These are phyloP conservation scores for Rhabdophis nuchalis DNA, from an alignment of 2,797 vertebrate species.

Conservation along the genomic window DNA sequence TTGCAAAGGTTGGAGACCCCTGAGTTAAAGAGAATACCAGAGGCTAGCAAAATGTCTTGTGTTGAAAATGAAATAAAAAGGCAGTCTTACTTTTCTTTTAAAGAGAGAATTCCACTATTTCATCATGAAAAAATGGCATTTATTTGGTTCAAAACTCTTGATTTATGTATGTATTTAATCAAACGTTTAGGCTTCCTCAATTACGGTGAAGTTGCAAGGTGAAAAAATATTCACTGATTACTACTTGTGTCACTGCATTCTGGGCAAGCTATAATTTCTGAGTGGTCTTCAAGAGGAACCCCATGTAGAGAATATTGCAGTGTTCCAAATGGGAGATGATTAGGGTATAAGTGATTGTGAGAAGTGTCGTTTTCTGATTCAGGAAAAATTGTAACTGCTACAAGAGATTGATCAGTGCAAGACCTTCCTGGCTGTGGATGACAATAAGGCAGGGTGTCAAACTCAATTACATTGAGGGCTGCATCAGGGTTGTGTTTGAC, in stretches of 20 bases:
- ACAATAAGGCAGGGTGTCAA: not conserved
- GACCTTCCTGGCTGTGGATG: not conserved
- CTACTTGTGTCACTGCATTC: not conserved
- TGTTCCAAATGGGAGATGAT: not conserved
- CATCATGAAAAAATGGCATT: not conserved
- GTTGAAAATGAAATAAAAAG: conserved; percentile 37
- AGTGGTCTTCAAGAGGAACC: not conserved
- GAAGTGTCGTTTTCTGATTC: not conserved
- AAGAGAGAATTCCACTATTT: conserved; percentile 16
- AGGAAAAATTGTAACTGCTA: not conserved
- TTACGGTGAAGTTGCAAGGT: not conserved
- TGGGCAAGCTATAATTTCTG: not conserved
- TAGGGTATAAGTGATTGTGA: not conserved
- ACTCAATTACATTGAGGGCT: too few relatives aligned
- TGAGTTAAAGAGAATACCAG: conserved; percentile 18
- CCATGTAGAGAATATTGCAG: not conserved
- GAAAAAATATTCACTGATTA: not conserved
- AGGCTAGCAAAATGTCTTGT: conserved; percentile 25
- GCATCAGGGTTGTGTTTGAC: too few relatives aligned
- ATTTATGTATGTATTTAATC: not conserved
- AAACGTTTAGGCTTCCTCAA: not conserved
- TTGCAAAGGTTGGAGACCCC: too few relatives aligned
- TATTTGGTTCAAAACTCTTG: conserved; percentile 23
- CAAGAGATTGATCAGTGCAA: not conserved
- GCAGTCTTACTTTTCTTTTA: conserved; percentile 38